Conservation (phyloP, 2,113 vertebrate species). For the Ciconia boyciana region DNA sequence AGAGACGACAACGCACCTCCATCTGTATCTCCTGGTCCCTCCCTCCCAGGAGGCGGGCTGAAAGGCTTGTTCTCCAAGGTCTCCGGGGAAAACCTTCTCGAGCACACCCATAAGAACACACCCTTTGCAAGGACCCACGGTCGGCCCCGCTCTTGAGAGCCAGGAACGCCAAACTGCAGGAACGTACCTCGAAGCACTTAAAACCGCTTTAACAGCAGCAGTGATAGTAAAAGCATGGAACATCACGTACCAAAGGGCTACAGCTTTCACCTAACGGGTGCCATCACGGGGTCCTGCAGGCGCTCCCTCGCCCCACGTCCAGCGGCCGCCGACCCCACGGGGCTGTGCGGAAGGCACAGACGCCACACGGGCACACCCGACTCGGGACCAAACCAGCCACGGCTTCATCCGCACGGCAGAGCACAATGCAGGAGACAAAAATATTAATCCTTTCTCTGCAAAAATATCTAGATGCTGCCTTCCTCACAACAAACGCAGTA, state of each 20-base stretch:
- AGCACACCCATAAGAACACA: accelerated
- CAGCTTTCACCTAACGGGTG: accelerated
- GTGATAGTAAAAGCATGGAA: accelerated
- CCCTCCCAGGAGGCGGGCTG: background rate
- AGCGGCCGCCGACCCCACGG: accelerated
- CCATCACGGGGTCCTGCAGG: background rate
- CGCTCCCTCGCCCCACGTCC: accelerated
- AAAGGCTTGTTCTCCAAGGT: background rate
- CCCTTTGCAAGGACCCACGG: background rate
- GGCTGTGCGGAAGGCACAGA: accelerated
- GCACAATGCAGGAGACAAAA: background rate
- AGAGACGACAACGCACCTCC: background rate
- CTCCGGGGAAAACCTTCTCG: background rate
- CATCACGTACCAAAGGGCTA: accelerated
- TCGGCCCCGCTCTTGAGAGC: accelerated
- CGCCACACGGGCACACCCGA: background rate
- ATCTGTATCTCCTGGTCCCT: background rate
- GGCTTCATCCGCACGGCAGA: background rate
- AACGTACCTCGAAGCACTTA: background rate
- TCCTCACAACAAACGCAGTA: background rate
- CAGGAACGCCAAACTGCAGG: background rate
- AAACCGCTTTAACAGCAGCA: background rate
- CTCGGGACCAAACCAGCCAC: background rate
- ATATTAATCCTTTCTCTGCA: background rate
- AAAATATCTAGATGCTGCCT: accelerated